Evolutionary conservation across 2,113 vertebrate species (phyloP).

Genomic region (Grantiella picta): DNA sequence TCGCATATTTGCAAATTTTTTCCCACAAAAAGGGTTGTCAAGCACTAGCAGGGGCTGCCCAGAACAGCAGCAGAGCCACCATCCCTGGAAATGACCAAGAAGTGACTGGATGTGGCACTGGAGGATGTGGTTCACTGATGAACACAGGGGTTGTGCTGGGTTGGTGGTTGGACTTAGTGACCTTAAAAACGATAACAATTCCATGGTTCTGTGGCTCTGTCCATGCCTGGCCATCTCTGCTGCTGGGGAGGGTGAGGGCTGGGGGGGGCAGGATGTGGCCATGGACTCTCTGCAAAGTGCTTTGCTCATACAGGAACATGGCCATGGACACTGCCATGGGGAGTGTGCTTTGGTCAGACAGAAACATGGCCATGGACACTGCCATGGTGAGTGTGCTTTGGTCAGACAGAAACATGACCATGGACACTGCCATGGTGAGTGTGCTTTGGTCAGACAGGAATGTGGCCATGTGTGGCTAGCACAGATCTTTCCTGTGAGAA

Average conservation of each 20-base stretch:
- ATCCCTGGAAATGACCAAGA: not conserved
- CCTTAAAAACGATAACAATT: accelerated
- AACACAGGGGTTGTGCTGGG: accelerated
- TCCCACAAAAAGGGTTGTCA: not conserved
- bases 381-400: too few relatives aligned
- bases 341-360: too few relatives aligned
- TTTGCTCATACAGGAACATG: too few relatives aligned
- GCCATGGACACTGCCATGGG: not conserved
- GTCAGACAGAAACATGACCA: too few relatives aligned
- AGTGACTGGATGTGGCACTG: not conserved
- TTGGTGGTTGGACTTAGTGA: not conserved
- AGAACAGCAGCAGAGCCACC: not conserved
- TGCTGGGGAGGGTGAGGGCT: accelerated
- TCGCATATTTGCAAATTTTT: not conserved
- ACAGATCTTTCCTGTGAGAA: too few relatives aligned
- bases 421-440: too few relatives aligned
- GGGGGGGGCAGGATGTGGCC: not conserved
- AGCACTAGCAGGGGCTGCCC: not conserved
- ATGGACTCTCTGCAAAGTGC: accelerated
- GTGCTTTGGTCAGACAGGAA: too few relatives aligned
- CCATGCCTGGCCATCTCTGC: not conserved
- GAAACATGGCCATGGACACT: too few relatives aligned
- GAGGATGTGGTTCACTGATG: not conserved
- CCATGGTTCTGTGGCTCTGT: not conserved
- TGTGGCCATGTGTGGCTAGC: too few relatives aligned